A percentile compares a stretch with the other conserved stretches of the same genome.
Evolutionary conservation across 2,113 vertebrate species (phyloP).

Genomic region (Ptilorrhoa leucosticta): DNA sequence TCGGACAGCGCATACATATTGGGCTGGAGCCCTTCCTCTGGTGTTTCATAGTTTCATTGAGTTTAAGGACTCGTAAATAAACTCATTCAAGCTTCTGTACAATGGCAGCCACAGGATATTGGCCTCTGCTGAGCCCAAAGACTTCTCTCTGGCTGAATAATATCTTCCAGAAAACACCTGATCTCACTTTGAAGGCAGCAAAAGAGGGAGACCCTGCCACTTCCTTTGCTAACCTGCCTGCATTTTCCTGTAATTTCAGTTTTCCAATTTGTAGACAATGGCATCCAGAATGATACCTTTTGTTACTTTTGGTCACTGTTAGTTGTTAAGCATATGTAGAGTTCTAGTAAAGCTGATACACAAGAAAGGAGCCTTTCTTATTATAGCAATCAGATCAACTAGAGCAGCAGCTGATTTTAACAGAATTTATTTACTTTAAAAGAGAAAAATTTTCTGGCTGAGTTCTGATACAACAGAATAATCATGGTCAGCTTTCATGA

Average conservation of each 20-base stretch:
- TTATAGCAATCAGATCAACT: not conserved
- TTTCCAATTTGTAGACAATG: not conserved
- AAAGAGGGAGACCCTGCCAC: not conserved
- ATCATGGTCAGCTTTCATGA: not conserved
- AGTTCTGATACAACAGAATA: not conserved
- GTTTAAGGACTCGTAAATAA: not conserved
- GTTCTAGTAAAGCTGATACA: not conserved
- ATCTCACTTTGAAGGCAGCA: not conserved
- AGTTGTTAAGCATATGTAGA: not conserved
- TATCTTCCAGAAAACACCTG: not conserved
- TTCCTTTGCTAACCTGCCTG: not conserved
- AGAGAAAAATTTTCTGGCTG: not conserved
- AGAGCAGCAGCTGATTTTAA: not conserved
- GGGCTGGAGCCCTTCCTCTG: not conserved
- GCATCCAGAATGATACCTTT: not conserved
- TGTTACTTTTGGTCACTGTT: not conserved
- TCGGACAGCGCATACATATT: not conserved
- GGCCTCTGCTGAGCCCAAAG: not conserved
- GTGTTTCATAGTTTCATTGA: not conserved
- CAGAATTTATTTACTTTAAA: not conserved
- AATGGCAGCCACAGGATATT: not conserved
- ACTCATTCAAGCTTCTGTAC: not conserved
- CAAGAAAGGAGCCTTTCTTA: not conserved
- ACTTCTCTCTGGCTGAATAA: not conserved
- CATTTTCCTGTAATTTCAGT: not conserved